A percentile compares a stretch with the other conserved stretches of the same genome.
phyloP scores from a whole-genome alignment of 2,797 vertebrate species.

The Liparis tanakae region DNA sequence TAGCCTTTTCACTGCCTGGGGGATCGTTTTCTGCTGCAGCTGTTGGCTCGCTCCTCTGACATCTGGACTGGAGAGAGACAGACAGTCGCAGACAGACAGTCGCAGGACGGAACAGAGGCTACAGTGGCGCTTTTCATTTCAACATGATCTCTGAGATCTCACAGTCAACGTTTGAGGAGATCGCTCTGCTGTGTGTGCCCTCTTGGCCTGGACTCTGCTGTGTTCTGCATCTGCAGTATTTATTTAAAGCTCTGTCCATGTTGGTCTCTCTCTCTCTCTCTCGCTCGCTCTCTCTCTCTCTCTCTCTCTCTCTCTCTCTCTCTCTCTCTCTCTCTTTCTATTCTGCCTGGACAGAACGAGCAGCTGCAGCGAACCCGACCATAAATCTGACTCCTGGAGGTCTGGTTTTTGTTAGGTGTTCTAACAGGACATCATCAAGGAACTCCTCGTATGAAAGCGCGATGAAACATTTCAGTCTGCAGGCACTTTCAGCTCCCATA shows the following conservation, averaged over 20 bases:
- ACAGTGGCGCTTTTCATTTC: constrained; percentile 60
- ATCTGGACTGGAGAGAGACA: constrained; percentile 76
- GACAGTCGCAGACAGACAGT: constrained; percentile 41
- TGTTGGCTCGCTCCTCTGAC: constrained; percentile 77
- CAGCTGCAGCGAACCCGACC: constrained; percentile 33
- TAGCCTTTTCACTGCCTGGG: constrained; percentile 71
- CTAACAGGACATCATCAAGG: constrained; percentile 15
- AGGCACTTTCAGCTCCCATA: constrained; percentile 7
- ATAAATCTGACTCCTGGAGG: constrained; percentile 29
- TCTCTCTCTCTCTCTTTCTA: constrained; percentile 12
- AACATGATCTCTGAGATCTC: constrained; percentile 59
- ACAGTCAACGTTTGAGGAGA: constrained; percentile 49
- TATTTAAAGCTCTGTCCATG: constrained; percentile 59
- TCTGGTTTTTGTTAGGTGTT: constrained; percentile 5
- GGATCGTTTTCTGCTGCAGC: constrained; percentile 78
- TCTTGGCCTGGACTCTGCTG: constrained; percentile 45
- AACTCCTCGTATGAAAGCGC: background rate
- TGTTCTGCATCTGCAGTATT: constrained; percentile 56
- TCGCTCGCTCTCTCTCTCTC: constrained; percentile 14
- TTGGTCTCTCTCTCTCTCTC: constrained; percentile 25
- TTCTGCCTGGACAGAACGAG: constrained; percentile 31
- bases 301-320: constrained; percentile 14
- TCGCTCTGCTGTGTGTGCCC: constrained; percentile 49
- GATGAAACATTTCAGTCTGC: constrained; percentile 4
- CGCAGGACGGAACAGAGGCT: constrained; percentile 45